phyloP scores from a whole-genome alignment of 2,113 vertebrate species.

The Irena cyanogastra region DNA sequence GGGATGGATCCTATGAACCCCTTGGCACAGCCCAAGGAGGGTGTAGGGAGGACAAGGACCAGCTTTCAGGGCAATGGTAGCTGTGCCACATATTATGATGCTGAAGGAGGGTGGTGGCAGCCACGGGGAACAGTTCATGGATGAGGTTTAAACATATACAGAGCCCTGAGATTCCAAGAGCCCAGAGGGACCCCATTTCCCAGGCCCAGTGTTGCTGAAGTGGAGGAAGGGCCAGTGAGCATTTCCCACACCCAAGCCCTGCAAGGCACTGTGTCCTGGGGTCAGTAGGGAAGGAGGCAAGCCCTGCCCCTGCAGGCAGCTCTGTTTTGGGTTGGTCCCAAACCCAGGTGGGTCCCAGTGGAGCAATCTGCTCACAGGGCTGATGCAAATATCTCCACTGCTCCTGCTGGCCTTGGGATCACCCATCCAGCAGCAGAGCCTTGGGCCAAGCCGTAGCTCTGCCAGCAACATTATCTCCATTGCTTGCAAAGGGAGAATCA shows the following conservation, averaged over 20 bases:
- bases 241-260: rapidly evolving
- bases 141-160: background rate
- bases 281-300: background rate
- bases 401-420: background rate
- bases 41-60: rapidly evolving
- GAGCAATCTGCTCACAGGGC: background rate
- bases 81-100: background rate
- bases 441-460: rapidly evolving
- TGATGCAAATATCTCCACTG: background rate
- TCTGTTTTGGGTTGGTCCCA: background rate
- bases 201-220: background rate
- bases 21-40: background rate
- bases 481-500: slow-evolving; percentile 9
- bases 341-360: background rate
- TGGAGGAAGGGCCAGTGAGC: background rate
- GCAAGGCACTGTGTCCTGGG: background rate
- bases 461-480: background rate
- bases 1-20: background rate
- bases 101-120: background rate
- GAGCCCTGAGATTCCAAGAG: background rate
- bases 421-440: background rate
- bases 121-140: background rate
- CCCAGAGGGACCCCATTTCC: background rate
- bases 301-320: background rate
- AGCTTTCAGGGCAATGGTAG: background rate